Conservation (phyloP, 2,797 vertebrate genomes). For the Pteronotus mesoamericanus region DNA sequence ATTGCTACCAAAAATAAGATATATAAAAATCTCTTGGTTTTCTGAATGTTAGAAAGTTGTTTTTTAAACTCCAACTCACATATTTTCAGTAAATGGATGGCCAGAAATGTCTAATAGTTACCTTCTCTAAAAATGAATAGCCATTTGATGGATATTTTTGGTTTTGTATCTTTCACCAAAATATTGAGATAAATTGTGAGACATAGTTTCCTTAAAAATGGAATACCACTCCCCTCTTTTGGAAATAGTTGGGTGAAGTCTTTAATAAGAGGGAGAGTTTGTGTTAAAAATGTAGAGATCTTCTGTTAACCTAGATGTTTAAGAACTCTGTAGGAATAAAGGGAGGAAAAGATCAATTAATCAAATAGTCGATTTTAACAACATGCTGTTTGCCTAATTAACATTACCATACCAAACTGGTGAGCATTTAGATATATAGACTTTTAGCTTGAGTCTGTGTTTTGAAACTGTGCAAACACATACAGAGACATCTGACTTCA, state of each 20-base stretch:
- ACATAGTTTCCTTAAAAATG: constrained; percentile 3
- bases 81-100: background rate
- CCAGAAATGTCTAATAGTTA: background rate
- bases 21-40: constrained; percentile 12
- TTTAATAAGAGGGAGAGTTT: constrained; percentile 15
- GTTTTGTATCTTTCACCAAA: constrained; percentile 32
- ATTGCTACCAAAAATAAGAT: background rate
- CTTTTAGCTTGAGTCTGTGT: background rate
- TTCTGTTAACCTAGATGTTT: background rate
- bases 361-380: background rate
- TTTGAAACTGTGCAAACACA: background rate
- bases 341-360: background rate
- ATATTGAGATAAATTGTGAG: constrained; percentile 32
- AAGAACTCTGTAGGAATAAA: background rate
- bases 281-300: background rate
- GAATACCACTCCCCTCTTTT: background rate
- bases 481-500: background rate
- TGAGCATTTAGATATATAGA: background rate
- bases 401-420: background rate
- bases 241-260: background rate
- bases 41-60: background rate
- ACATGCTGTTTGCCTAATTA: background rate
- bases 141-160: background rate
- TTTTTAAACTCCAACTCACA: constrained; percentile 5
- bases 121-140: background rate